Evolutionary conservation across 2,888 invertebrate species (phyloP).

Genomic region (Subacronicta megacephala): DNA sequence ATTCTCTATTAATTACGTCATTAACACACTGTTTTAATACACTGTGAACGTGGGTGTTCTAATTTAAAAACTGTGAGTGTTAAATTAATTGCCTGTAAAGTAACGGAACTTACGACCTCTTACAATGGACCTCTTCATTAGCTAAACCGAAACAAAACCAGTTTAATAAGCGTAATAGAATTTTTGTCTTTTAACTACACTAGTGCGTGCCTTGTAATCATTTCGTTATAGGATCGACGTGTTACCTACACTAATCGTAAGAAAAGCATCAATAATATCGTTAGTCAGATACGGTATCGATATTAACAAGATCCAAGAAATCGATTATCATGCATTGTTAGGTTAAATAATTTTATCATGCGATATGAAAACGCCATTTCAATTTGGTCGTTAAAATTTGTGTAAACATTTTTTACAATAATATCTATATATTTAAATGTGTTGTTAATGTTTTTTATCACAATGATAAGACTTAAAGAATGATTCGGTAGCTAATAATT

Average conservation of each 20-base stretch:
- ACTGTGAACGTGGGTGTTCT: conserved; percentile 26
- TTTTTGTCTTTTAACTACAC: conserved; percentile 58
- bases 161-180: conserved; percentile 63
- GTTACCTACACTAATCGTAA: conserved; percentile 42
- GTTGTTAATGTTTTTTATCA: conserved; percentile 10
- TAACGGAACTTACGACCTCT: conserved; percentile 65
- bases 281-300: conserved; percentile 44
- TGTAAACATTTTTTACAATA: conserved; percentile 18
- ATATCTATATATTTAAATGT: conserved; percentile 10
- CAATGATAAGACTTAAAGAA: conserved; percentile 11
- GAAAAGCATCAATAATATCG: conserved; percentile 51
- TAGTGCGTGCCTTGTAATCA: conserved; percentile 63
- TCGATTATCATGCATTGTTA: conserved; percentile 50
- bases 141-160: conserved; percentile 65
- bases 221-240: conserved; percentile 56
- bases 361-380: conserved; percentile 42
- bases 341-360: conserved; percentile 42
- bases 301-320: conserved; percentile 35
- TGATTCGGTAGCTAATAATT: conserved; percentile 5
- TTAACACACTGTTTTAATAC: conserved; percentile 9
- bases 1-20: conserved; percentile 30
- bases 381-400: conserved; percentile 37
- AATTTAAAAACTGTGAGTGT: conserved; percentile 64
- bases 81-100: conserved; percentile 69
- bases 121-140: conserved; percentile 60